Evolutionary conservation across 2,797 vertebrate species (phyloP).

Genomic region (Zalophus californianus): DNA sequence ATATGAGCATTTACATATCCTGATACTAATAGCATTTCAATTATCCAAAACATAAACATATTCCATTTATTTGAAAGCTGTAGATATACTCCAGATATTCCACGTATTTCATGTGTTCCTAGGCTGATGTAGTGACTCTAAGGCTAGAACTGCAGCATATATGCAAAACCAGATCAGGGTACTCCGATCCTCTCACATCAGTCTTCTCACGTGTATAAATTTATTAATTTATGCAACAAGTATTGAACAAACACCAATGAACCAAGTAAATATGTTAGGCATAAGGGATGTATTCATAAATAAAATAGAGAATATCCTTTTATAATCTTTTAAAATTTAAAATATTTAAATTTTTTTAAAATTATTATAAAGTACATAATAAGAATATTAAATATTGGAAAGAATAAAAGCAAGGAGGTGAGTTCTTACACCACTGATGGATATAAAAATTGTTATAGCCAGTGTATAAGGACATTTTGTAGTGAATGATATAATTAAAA

Average conservation of each 20-base stretch:
- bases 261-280: background rate
- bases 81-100: background rate
- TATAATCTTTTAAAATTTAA: background rate
- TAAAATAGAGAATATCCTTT: background rate
- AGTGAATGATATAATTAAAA: background rate
- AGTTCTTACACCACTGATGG: background rate
- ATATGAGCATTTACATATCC: background rate
- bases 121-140: background rate
- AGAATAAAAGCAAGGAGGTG: background rate
- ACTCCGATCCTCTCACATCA: background rate
- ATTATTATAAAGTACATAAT: background rate
- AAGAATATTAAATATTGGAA: background rate
- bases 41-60: background rate
- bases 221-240: background rate
- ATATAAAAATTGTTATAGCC: background rate
- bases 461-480: background rate
- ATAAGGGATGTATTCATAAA: background rate
- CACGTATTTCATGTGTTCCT: background rate
- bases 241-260: background rate
- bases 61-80: too few relatives aligned
- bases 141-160: background rate
- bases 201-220: background rate
- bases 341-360: background rate
- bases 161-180: background rate
- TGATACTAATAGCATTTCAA: background rate